Evolutionary conservation across 2,113 vertebrate species (phyloP).

Genomic region (Alligator sinensis): DNA sequence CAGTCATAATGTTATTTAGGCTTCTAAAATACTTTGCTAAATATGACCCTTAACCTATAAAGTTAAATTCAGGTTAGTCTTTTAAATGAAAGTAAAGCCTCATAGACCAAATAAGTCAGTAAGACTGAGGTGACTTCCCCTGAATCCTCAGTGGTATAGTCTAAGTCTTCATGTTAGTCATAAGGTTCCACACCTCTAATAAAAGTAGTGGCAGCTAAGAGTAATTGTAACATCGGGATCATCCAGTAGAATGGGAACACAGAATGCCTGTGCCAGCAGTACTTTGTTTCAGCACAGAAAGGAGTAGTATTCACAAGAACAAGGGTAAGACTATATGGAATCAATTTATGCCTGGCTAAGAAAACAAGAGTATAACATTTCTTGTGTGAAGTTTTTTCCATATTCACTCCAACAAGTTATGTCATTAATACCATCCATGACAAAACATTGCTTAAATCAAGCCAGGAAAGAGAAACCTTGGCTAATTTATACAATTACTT

Average conservation of each 20-base stretch:
- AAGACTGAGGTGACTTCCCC: background rate
- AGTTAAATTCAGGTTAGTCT: background rate
- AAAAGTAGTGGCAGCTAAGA: constrained; percentile 4
- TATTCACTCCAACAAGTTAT: constrained; percentile 56
- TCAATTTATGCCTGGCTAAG: constrained; percentile 72
- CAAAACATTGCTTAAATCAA: constrained; percentile 52
- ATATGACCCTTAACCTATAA: background rate
- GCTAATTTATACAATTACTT: constrained; percentile 38
- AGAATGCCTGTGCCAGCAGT: constrained; percentile 15
- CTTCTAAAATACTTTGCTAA: background rate
- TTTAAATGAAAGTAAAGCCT: background rate
- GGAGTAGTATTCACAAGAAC: constrained; percentile 34
- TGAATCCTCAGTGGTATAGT: background rate
- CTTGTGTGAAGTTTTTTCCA: constrained; percentile 73
- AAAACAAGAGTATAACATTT: constrained; percentile 69
- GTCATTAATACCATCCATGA: constrained; percentile 77
- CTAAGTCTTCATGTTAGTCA: background rate
- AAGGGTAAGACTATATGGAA: constrained; percentile 67
- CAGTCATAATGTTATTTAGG: background rate
- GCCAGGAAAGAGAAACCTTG: constrained; percentile 49
- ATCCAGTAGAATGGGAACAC: constrained; percentile 17
- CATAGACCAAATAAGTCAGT: background rate
- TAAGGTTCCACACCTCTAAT: background rate
- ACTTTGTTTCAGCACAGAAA: constrained; percentile 38
- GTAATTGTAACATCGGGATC: constrained; percentile 14